These are phyloP conservation scores for Ageneiosus marmoratus DNA, from an alignment of 2,113 vertebrate genomes.

Conservation along the genomic window DNA sequence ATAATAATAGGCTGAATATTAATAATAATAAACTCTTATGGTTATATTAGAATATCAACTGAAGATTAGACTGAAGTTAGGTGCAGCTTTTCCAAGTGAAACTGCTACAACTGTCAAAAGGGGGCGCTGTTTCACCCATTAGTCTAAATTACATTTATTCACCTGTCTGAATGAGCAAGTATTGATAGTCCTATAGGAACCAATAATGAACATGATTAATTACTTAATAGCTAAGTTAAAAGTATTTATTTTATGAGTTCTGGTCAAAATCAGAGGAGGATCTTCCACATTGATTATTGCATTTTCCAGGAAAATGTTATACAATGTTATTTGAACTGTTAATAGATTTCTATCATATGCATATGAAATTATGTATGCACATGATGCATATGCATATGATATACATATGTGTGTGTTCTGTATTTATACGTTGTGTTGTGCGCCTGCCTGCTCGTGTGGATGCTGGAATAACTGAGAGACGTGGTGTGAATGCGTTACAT, in stretches of 20 bases:
- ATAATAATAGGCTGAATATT: neutral
- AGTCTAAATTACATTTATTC: neutral
- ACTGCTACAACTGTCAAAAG: slow-evolving; percentile 5
- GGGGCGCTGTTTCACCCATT: slow-evolving; percentile 31
- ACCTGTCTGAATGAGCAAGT: neutral
- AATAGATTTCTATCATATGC: neutral
- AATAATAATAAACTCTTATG: neutral
- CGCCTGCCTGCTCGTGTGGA: neutral
- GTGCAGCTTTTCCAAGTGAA: neutral
- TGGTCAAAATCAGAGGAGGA: neutral
- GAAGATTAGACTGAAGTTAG: neutral
- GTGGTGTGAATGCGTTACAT: neutral
- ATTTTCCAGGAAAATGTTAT: slow-evolving; percentile 7
- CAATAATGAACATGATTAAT: neutral
- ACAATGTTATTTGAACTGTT: neutral
- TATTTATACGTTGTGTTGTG: too few species aligned
- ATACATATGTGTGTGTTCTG: too few species aligned
- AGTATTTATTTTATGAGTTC: neutral
- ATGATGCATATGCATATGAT: too few species aligned
- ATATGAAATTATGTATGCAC: too few species aligned
- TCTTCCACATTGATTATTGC: too few species aligned
- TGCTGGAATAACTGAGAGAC: slow-evolving; percentile 3
- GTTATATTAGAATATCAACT: neutral
- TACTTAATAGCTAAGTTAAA: neutral
- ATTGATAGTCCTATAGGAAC: neutral